A percentile compares a stretch with the other conserved stretches of the same genome.
Evolutionary conservation across 2,888 invertebrate species (phyloP).

Genomic region (Pseudococcus viburni): DNA sequence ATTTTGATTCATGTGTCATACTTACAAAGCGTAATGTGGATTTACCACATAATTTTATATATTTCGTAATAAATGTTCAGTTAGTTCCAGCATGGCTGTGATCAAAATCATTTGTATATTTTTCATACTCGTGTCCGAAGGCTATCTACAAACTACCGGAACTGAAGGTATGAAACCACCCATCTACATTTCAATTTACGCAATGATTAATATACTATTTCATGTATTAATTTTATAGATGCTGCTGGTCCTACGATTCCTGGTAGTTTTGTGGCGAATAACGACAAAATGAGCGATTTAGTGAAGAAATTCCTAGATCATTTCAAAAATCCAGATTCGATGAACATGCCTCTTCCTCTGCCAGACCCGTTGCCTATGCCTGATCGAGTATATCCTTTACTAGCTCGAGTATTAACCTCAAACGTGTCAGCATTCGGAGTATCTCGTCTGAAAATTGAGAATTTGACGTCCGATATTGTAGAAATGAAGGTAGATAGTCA

Average conservation of each 20-base stretch:
- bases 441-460: constrained; percentile 82
- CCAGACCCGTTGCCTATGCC: constrained; percentile 87
- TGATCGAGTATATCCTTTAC: constrained; percentile 81
- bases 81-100: not conserved
- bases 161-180: not conserved
- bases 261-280: not conserved
- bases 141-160: not conserved
- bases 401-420: constrained; percentile 79
- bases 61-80: not conserved
- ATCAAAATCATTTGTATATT: constrained; percentile 10
- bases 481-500: constrained; percentile 79
- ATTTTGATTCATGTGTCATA: not conserved
- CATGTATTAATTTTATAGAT: not conserved
- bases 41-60: not conserved
- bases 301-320: constrained; percentile 77
- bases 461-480: constrained; percentile 81
- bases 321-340: constrained; percentile 85
- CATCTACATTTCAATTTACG: not conserved
- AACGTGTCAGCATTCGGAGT: constrained; percentile 82
- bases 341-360: constrained; percentile 83
- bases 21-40: not conserved
- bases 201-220: no score
- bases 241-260: not conserved
- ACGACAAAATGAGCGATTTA: constrained; percentile 55
- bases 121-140: not conserved